These are phyloP conservation scores for Triplophysa dalaica DNA, from an alignment of 2,113 vertebrate genomes.

Conservation along the genomic window DNA sequence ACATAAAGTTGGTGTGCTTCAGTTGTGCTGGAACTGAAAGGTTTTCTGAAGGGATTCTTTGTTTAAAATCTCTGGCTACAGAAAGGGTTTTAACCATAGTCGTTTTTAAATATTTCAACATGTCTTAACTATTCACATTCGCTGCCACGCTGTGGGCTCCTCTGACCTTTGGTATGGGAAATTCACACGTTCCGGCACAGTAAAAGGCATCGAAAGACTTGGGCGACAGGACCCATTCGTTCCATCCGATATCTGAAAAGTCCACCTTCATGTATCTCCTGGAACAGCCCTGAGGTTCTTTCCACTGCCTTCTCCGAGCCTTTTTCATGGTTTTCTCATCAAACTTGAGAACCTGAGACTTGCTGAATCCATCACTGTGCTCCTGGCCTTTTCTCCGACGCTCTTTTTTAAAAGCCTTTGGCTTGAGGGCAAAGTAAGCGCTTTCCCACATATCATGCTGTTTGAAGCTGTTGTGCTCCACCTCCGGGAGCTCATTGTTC, in stretches of 20 bases:
- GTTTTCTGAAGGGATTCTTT: conserved; percentile 51
- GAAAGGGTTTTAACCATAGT: conserved; percentile 36
- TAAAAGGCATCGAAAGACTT: conserved; percentile 97
- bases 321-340: conserved; percentile 96
- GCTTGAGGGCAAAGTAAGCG: conserved; percentile 82
- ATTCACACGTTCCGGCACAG: conserved; percentile 89
- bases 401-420: conserved; percentile 74
- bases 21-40: conserved; percentile 51
- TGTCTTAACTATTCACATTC: conserved; percentile 43
- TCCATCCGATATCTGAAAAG: conserved; percentile 97
- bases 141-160: not conserved
- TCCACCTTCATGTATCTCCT: conserved; percentile 92
- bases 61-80: conserved; percentile 48
- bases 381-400: conserved; percentile 77
- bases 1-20: conserved; percentile 48
- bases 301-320: conserved; percentile 89
- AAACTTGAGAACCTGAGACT: conserved; percentile 86
- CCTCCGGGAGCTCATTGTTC: conserved; percentile 79
- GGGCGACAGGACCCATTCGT: conserved; percentile 93
- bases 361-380: conserved; percentile 61
- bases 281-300: conserved; percentile 86
- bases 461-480: conserved; percentile 75
- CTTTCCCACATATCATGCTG: conserved; percentile 87
- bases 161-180: conserved; percentile 93
- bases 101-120: conserved; percentile 51